Evolutionary conservation across 2,797 vertebrate genomes (phyloP).

Genomic region (Babyrousa celebensis): DNA sequence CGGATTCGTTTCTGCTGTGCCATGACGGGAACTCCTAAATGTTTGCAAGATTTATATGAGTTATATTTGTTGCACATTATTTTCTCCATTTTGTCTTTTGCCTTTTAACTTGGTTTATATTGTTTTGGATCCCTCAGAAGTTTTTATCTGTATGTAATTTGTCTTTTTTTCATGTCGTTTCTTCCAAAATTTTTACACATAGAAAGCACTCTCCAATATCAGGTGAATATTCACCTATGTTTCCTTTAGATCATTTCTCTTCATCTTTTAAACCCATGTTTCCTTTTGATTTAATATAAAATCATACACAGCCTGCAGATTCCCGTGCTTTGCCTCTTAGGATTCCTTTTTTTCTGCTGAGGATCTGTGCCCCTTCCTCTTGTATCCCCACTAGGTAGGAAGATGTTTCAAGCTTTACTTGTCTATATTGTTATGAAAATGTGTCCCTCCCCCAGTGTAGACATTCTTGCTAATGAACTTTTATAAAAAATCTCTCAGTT

Average conservation of each 20-base stretch:
- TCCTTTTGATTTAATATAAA: background rate
- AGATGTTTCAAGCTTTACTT: background rate
- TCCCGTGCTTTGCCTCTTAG: background rate
- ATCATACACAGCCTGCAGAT: background rate
- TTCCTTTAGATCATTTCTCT: background rate
- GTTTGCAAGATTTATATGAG: background rate
- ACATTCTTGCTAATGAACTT: background rate
- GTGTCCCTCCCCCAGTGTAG: background rate
- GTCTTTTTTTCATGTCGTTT: background rate
- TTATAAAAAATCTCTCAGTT: background rate
- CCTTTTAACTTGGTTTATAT: background rate
- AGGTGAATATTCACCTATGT: rapidly evolving
- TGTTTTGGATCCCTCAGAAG: background rate
- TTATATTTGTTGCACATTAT: background rate
- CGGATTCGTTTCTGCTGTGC: no score
- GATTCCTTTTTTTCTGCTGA: background rate
- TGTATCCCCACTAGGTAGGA: background rate
- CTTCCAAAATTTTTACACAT: background rate
- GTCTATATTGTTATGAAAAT: conserved; percentile 2
- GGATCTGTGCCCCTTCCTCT: background rate
- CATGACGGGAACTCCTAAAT: no score
- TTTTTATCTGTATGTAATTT: background rate
- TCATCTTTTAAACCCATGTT: background rate
- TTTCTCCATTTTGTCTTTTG: conserved; percentile 37
- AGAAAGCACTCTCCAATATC: background rate